Base-by-base conservation (phyloP, 2,888 invertebrate genomes). In the Pyrgus malvae region DNA sequence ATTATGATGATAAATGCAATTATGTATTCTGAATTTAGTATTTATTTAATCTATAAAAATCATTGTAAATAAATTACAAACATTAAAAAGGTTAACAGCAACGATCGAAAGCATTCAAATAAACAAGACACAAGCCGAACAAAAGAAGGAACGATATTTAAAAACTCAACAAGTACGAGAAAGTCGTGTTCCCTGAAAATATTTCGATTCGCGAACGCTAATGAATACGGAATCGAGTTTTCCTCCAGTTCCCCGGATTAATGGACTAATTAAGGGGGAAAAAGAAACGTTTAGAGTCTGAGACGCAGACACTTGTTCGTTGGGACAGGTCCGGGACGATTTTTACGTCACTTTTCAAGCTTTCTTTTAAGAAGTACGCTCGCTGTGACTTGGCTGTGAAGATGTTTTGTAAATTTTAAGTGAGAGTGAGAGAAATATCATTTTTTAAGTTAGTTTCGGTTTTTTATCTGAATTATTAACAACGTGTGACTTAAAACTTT, bases 271-370 rank as follows among this genome's bases (percentile, higher is more conserved):
- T 89, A 88, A 68, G 74, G 76, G 79, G 74, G 74, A 72, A 80
- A 81, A 80, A 74, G 70, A 71, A 70, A 66, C 68, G 61, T 58
- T 63, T 67, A 61, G 67, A 65, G 66, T 57, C 68, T 69, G 72
- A 71, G 75, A 65, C 63, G 65, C 51, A 56, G 59, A 59, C 65
- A 72, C 69, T 77, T 78, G 44, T 74, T 69, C 76, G 64, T 80
- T 90, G 86, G 71, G 89, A 83, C 58, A 89, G 89, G 89, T 89
- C 80, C 68, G 80, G 88, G 80, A 80, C 70, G 70, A 85, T 89
- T 89, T 88, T 89, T 89, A 88, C 88, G 87, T 86, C 87, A 85
- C 80, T 83, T 85, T 84, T 77, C 80, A 38, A 78, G 57, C 27
- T 38, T 80, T 80, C 76, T 72, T 78, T 70, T 58, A 63, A 70